Conservation (phyloP, 2,113 vertebrate genomes). For the Ia io region DNA sequence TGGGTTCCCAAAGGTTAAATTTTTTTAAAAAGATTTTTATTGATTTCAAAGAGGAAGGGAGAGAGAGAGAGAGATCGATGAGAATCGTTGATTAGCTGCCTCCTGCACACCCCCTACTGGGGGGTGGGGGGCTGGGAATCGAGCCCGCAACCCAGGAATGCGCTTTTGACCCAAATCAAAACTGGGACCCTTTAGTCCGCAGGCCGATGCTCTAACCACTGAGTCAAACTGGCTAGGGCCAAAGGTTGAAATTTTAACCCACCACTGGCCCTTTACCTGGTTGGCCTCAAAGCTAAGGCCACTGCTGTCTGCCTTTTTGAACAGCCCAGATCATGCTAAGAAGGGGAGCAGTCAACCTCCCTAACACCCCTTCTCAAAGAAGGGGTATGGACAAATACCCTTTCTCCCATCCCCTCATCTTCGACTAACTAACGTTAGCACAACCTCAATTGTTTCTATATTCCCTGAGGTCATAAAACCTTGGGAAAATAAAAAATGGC, state of each 20-base stretch:
- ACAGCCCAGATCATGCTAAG: background rate
- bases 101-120: no score
- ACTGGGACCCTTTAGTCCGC: no score
- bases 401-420: background rate
- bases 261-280: background rate
- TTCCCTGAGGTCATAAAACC: background rate
- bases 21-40: background rate
- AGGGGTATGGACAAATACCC: background rate
- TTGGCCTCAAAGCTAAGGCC: background rate
- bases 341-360: background rate
- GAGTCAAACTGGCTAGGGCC: no score
- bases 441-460: background rate
- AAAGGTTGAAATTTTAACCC: background rate
- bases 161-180: no score
- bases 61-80: no score
- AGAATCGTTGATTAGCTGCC: no score
- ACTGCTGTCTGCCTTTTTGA: background rate
- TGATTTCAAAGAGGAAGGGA: no score
- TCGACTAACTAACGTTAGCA: accelerated
- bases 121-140: no score
- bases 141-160: no score
- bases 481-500: background rate
- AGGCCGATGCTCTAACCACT: no score
- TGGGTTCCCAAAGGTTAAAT: background rate
- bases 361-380: background rate